A percentile compares a stretch with the other conserved stretches of the same genome.
phyloP scores from a whole-genome alignment of 2,888 invertebrate species.

The Kryphioiulus occultus region DNA sequence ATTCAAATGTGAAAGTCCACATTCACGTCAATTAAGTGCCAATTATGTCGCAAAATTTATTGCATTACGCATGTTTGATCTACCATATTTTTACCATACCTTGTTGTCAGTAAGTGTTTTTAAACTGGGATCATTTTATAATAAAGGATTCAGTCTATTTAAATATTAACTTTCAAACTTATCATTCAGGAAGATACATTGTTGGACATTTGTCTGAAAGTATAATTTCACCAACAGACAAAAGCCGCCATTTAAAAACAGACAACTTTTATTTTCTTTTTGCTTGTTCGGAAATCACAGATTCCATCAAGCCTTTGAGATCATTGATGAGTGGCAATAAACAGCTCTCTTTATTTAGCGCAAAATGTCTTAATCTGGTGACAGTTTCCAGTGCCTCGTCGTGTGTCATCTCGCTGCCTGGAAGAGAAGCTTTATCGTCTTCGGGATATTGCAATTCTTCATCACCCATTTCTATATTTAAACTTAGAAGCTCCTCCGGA shows the following conservation, averaged over 20 bases:
- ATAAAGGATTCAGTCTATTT: background rate
- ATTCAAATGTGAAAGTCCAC: background rate
- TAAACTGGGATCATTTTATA: background rate
- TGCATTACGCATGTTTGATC: background rate
- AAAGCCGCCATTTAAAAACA: too few relatives aligned
- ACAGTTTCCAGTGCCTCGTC: conserved; percentile 45
- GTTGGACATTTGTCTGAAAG: too few relatives aligned
- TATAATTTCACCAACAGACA: too few relatives aligned
- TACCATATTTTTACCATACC: background rate
- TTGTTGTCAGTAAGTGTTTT: background rate
- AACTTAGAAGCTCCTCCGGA: conserved; percentile 46
- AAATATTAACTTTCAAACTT: background rate
- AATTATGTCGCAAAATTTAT: background rate
- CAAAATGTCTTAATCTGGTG: conserved; percentile 45
- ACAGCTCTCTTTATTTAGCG: conserved; percentile 42
- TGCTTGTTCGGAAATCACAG: conserved; percentile 41
- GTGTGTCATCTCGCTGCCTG: conserved; percentile 41
- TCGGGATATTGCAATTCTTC: conserved; percentile 43
- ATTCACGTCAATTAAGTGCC: background rate
- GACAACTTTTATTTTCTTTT: background rate
- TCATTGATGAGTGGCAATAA: conserved; percentile 45
- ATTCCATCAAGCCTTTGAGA: conserved; percentile 40
- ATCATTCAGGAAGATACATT: background rate
- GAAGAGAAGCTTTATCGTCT: conserved; percentile 19
- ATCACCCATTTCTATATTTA: conserved; percentile 46